phyloP scores from a whole-genome alignment of 1,140 invertebrate species.

The Harlomillsia oculata region DNA sequence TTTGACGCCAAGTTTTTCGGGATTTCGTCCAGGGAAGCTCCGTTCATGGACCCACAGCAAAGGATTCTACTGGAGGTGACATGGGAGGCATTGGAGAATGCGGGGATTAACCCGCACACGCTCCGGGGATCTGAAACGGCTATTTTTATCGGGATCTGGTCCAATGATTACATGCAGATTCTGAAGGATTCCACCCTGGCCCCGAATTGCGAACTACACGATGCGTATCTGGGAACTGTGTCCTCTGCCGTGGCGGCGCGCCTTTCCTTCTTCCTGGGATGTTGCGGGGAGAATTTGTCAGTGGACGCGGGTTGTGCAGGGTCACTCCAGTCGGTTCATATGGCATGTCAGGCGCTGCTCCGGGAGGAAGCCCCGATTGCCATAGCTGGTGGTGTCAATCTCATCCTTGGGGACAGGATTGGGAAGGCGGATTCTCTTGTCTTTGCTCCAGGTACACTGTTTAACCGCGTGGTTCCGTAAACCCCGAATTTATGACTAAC shows the following conservation, averaged over 20 bases:
- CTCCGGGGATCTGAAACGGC: not conserved
- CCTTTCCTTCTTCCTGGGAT: conserved; percentile 3
- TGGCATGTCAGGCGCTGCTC: conserved; percentile 11
- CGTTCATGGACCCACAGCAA: not conserved
- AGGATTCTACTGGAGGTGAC: not conserved
- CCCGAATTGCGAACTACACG: conserved; percentile 2
- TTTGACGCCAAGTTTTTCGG: too few species aligned
- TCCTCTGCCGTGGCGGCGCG: conserved; percentile 1
- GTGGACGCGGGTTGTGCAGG: conserved; percentile 6
- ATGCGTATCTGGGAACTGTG: conserved; percentile 15
- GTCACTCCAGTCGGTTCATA: conserved; percentile 2
- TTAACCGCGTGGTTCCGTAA: too few species aligned
- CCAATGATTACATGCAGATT: not conserved
- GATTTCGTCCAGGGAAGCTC: too few species aligned
- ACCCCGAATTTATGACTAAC: too few species aligned
- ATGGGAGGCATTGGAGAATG: not conserved
- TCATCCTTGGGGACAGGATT: not conserved
- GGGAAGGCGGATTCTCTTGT: not conserved
- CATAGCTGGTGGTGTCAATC: conserved; percentile 9
- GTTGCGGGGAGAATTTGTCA: conserved; percentile 6
- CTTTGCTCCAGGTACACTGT: conserved; percentile 1
- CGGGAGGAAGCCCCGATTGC: not conserved
- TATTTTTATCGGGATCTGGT: conserved; percentile 1
- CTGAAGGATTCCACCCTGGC: not conserved
- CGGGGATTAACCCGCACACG: not conserved